These are phyloP conservation scores for Erythrocercus mccallii DNA, from an alignment of 2,113 vertebrate species.

Conservation along the genomic window DNA sequence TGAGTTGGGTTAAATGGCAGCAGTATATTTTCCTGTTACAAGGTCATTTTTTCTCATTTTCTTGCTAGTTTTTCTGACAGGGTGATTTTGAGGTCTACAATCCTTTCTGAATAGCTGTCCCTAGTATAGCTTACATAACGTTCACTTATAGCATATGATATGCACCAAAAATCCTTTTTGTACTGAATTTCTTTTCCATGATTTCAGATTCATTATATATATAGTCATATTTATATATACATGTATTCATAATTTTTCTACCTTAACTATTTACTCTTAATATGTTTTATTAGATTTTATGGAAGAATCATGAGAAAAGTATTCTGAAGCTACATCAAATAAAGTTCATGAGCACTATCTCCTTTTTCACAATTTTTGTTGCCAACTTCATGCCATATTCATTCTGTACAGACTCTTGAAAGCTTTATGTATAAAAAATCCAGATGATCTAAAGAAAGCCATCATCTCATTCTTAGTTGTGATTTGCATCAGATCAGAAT, in stretches of 20 bases:
- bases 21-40: background rate
- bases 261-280: background rate
- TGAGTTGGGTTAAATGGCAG: constrained; percentile 10
- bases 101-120: background rate
- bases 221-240: background rate
- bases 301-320: background rate
- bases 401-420: background rate
- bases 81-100: background rate
- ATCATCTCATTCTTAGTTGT: background rate
- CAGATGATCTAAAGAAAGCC: background rate
- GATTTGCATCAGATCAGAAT: background rate
- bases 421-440: background rate
- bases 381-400: background rate
- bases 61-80: background rate
- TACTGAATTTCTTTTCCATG: background rate
- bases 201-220: background rate
- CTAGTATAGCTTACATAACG: background rate
- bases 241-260: background rate
- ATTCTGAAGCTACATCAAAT: background rate
- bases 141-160: background rate
- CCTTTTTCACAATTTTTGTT: background rate
- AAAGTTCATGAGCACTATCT: background rate
- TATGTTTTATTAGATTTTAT: background rate
- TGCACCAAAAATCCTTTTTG: background rate
- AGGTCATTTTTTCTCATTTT: constrained; percentile 26